Conservation (phyloP, 2,113 vertebrate species). For the Sebastes fasciatus region DNA sequence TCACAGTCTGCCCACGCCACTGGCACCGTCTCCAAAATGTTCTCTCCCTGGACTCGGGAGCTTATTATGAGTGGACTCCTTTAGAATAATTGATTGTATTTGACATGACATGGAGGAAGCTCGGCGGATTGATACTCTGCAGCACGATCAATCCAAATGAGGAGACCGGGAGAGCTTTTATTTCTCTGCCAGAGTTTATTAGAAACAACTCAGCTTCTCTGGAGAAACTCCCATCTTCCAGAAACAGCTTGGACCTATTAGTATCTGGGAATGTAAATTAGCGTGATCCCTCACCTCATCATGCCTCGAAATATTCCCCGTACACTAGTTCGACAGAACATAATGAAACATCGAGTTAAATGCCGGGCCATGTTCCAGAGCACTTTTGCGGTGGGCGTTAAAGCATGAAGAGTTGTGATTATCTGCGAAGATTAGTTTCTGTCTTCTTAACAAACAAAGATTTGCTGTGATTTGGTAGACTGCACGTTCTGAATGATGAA, state of each 20-base stretch:
- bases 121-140: constrained; percentile 53
- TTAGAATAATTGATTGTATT: constrained; percentile 76
- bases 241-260: constrained; percentile 69
- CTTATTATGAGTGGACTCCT: constrained; percentile 65
- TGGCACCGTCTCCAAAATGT: constrained; percentile 20
- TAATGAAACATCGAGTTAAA: constrained; percentile 56
- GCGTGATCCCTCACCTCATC: constrained; percentile 61
- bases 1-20: constrained; percentile 31
- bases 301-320: constrained; percentile 55
- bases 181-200: constrained; percentile 74
- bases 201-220: constrained; percentile 58
- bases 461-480: constrained; percentile 24
- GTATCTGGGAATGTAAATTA: constrained; percentile 64
- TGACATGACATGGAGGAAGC: constrained; percentile 71
- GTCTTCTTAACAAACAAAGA: constrained; percentile 40
- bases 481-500: constrained; percentile 44
- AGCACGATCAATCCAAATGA: constrained; percentile 75
- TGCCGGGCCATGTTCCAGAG: constrained; percentile 42
- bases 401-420: constrained; percentile 53
- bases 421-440: constrained; percentile 37
- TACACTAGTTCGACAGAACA: constrained; percentile 51
- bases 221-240: constrained; percentile 44
- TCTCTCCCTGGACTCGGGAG: constrained; percentile 45
- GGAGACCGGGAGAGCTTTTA: constrained; percentile 58
- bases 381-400: constrained; percentile 43